These are phyloP conservation scores for Chlorops oryzae DNA, from an alignment of 1,140 invertebrate genomes.

Conservation along the genomic window DNA sequence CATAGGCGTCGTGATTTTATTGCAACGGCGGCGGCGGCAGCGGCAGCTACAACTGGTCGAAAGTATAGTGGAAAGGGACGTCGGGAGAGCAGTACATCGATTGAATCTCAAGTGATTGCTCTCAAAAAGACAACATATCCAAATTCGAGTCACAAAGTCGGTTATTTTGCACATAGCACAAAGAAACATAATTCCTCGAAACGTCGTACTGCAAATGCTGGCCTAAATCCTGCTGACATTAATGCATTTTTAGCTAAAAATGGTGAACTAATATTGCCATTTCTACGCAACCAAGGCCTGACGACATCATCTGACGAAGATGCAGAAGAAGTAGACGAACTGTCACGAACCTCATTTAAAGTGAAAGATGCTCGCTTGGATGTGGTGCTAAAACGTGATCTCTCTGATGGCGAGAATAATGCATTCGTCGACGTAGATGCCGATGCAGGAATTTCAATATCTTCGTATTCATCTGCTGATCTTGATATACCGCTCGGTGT, in stretches of 20 bases:
- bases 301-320: constrained; percentile 51
- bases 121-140: constrained; percentile 42
- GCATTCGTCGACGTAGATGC: constrained; percentile 18
- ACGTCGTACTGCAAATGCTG: constrained; percentile 53
- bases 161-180: constrained; percentile 42
- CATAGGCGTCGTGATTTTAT: constrained; percentile 47
- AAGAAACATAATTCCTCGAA: constrained; percentile 47
- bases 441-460: constrained; percentile 22
- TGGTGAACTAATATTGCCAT: constrained; percentile 52
- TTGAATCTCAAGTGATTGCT: constrained; percentile 65
- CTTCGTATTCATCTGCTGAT: constrained; percentile 29
- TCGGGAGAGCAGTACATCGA: constrained; percentile 69
- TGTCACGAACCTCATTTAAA: constrained; percentile 51
- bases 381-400: constrained; percentile 50
- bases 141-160: constrained; percentile 42
- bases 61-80: constrained; percentile 50
- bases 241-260: constrained; percentile 52
- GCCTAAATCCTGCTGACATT: constrained; percentile 52
- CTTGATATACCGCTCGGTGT: constrained; percentile 25
- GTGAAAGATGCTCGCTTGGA: constrained; percentile 53
- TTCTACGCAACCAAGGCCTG: constrained; percentile 49
- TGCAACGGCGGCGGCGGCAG: too few relatives aligned
- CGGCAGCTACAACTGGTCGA: constrained; percentile 47
- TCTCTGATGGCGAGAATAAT: constrained; percentile 51
- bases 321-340: too few relatives aligned